Evolutionary conservation across 2,113 vertebrate genomes (phyloP).

Genomic region (Archilochus colubris): DNA sequence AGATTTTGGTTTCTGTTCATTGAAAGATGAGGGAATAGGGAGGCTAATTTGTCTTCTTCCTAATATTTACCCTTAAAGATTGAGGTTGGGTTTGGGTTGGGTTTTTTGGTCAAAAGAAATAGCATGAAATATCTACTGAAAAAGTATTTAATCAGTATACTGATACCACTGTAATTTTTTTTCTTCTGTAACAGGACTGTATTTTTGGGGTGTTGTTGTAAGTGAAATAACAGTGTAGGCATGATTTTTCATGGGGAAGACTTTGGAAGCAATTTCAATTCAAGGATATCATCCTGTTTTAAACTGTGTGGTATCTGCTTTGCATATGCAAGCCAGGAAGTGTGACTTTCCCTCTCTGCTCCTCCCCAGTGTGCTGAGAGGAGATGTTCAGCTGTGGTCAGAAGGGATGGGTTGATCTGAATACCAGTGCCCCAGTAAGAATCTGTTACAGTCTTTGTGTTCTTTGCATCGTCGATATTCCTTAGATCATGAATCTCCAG

Average conservation of each 20-base stretch:
- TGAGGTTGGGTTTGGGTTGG: background rate
- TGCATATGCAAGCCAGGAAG: background rate
- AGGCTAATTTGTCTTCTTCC: background rate
- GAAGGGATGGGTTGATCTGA: background rate
- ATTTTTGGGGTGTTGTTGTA: background rate
- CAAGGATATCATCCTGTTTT: background rate
- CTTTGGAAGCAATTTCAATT: background rate
- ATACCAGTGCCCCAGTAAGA: background rate
- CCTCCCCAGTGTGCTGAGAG: background rate
- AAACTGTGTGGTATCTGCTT: background rate
- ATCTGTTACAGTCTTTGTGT: background rate
- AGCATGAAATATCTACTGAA: background rate
- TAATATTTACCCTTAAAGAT: background rate
- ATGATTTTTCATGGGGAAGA: background rate
- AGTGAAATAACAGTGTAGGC: background rate
- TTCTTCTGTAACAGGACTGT: background rate
- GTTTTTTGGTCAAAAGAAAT: background rate
- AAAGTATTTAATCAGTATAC: background rate
- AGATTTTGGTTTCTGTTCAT: background rate
- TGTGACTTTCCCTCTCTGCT: background rate
- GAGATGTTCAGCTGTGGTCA: background rate
- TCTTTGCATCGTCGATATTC: background rate
- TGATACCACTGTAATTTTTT: background rate
- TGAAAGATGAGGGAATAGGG: background rate
- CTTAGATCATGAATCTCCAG: background rate